Percentiles rank a stretch among this genome's conserved stretches.
Evolutionary conservation across 1,140 invertebrate species (phyloP).

Genomic region (Cyclina sinensis): DNA sequence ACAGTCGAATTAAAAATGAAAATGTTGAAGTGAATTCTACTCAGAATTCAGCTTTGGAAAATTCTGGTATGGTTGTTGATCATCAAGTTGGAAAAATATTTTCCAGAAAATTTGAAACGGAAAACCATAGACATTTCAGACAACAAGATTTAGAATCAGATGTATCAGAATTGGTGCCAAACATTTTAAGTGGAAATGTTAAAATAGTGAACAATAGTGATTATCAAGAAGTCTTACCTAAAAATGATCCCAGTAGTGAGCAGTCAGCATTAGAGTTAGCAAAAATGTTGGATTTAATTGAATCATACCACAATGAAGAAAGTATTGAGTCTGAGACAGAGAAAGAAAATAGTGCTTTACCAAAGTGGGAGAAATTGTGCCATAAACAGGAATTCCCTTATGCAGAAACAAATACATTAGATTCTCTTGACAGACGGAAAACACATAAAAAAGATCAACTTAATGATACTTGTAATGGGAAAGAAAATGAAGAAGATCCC

Average conservation of each 20-base stretch:
- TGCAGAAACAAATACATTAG: background rate
- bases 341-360: background rate
- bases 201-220: conserved; percentile 3
- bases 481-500: conserved; percentile 1
- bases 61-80: background rate
- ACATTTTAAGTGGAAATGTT: conserved; percentile 11
- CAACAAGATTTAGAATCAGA: background rate
- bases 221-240: background rate
- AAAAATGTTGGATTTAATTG: conserved; percentile 57
- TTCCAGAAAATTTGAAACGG: background rate
- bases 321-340: background rate
- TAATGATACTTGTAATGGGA: background rate
- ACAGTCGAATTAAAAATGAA: conserved; percentile 48
- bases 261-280: background rate
- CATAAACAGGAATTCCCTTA: background rate
- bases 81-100: background rate
- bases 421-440: background rate
- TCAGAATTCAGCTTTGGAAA: background rate
- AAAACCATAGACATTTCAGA: background rate
- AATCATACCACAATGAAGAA: conserved; percentile 21
- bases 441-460: background rate
- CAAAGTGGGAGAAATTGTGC: background rate
- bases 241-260: background rate
- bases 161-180: background rate
- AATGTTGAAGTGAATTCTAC: conserved; percentile 45